Evolutionary conservation across 2,888 invertebrate species (phyloP).

Genomic region (Onthophagus sagittarius): DNA sequence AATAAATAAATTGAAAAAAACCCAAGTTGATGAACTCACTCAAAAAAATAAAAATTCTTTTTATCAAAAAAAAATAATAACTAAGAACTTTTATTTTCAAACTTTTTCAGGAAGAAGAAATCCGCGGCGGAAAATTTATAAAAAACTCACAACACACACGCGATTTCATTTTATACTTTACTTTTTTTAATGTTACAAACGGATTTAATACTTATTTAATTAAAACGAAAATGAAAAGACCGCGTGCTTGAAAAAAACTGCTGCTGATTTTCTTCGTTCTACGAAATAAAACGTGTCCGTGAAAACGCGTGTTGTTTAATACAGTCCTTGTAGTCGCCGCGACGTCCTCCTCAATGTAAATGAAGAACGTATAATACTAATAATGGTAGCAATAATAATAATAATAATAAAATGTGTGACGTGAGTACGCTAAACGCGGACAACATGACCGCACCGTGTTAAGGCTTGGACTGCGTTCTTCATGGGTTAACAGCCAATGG

Average conservation of each 20-base stretch:
- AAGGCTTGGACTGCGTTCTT: conserved; percentile 50
- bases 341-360: not conserved
- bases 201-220: no score
- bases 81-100: not conserved
- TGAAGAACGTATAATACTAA: not conserved
- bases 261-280: not conserved
- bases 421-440: conserved; percentile 46
- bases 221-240: no score
- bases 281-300: not conserved
- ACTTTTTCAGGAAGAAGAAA: not conserved
- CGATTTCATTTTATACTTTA: not conserved
- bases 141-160: not conserved
- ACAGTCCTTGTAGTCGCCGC: not conserved
- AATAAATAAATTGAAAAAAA: not conserved
- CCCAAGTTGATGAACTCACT: not conserved
- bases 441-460: conserved; percentile 49
- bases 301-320: not conserved
- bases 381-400: conserved; percentile 15
- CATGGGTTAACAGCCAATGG: conserved; percentile 50
- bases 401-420: conserved; percentile 35
- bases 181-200: no score
- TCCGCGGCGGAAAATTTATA: not conserved
- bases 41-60: not conserved
- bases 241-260: not conserved
- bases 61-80: not conserved